Conservation (phyloP, 2,888 invertebrate species). For the Keiferia lycopersicella region DNA sequence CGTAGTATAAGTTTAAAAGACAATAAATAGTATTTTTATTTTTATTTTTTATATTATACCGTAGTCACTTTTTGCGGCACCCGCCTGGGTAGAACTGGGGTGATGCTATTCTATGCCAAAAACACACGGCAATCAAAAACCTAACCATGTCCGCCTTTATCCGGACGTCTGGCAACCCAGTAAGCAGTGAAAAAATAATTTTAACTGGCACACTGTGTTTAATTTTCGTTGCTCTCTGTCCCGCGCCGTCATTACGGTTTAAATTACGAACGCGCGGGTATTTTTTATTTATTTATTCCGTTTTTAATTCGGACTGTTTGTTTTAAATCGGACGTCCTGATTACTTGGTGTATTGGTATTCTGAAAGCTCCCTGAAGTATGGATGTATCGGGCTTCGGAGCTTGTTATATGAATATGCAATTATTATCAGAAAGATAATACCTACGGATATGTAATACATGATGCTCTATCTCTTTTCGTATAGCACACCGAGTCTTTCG, state of each 20-base stretch:
- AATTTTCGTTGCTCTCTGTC: slow-evolving; percentile 79
- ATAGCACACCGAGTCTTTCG: no score
- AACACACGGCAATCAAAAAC: no score
- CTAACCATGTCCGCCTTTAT: no score
- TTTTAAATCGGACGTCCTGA: slow-evolving; percentile 49
- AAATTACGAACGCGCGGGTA: slow-evolving; percentile 73
- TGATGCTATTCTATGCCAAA: no score
- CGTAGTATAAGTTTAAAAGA: no score
- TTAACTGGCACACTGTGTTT: slow-evolving; percentile 78
- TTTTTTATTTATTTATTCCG: slow-evolving; percentile 65
- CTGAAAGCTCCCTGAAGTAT: slow-evolving; percentile 45
- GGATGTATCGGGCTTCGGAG: not conserved
- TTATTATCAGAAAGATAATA: not conserved
- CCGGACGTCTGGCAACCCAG: no score
- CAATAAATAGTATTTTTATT: no score
- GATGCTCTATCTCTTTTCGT: no score
- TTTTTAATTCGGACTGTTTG: slow-evolving; percentile 72
- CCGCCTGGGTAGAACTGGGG: no score
- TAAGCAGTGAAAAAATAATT: slow-evolving; percentile 78
- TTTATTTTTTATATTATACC: no score
- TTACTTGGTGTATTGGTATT: slow-evolving; percentile 58
- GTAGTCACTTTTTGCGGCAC: no score
- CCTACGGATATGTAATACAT: no score
- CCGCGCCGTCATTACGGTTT: slow-evolving; percentile 78
- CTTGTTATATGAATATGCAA: slow-evolving; percentile 3